These are phyloP conservation scores for Uria aalge DNA, from an alignment of 2,113 vertebrate species.

Conservation along the genomic window DNA sequence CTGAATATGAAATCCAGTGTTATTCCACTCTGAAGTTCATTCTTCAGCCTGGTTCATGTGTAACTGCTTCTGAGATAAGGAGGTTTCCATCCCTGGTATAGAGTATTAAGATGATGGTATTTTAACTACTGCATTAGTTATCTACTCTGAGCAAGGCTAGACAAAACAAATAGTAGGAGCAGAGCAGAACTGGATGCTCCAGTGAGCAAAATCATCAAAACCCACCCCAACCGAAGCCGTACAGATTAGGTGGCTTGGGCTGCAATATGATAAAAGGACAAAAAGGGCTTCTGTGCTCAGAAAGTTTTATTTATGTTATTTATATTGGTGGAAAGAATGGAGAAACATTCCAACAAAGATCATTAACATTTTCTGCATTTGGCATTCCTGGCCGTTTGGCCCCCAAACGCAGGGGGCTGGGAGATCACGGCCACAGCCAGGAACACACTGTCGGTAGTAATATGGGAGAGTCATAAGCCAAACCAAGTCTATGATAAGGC, in stretches of 20 bases:
- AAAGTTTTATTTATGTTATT: background rate
- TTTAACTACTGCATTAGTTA: constrained; percentile 9
- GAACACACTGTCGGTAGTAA: background rate
- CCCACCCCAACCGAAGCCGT: background rate
- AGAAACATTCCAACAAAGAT: background rate
- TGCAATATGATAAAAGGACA: background rate
- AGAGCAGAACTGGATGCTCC: background rate
- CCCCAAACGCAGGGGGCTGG: accelerated
- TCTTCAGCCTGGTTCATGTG: background rate
- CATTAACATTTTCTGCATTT: background rate
- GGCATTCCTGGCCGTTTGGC: background rate
- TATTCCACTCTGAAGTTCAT: background rate
- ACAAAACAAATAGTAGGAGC: background rate
- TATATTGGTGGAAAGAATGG: background rate
- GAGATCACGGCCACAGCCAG: background rate
- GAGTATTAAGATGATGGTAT: background rate
- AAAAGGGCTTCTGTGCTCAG: background rate
- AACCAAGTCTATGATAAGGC: background rate
- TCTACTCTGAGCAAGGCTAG: background rate
- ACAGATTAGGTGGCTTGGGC: background rate
- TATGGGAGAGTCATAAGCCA: background rate
- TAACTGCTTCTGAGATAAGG: background rate
- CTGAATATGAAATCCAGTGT: background rate
- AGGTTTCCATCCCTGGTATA: background rate
- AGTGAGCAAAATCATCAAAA: background rate